A percentile compares a stretch with the other conserved stretches of the same genome.
Conservation (phyloP, 2,797 vertebrate species). For the Ceryle rudis region DNA sequence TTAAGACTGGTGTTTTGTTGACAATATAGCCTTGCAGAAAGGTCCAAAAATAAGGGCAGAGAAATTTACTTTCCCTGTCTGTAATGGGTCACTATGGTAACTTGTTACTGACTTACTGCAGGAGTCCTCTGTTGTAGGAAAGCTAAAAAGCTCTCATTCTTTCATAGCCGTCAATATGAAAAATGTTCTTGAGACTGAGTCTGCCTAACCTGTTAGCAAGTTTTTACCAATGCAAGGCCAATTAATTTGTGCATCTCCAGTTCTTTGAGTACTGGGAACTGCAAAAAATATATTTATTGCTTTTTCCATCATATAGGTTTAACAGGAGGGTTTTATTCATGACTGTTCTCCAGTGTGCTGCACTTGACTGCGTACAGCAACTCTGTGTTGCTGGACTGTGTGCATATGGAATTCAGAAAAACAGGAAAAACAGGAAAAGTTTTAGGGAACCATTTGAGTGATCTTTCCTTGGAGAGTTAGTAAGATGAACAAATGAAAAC, state of each 20-base stretch:
- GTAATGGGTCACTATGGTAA: slow-evolving; percentile 67
- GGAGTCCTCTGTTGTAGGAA: slow-evolving; percentile 18
- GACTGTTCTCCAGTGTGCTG: neutral
- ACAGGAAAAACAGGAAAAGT: neutral
- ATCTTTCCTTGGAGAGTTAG: neutral
- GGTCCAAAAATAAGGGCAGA: slow-evolving; percentile 14
- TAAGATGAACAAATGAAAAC: neutral
- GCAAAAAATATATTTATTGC: neutral
- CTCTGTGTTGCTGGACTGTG: neutral
- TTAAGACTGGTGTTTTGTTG: neutral
- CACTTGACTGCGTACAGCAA: neutral
- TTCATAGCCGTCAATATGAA: slow-evolving; percentile 12
- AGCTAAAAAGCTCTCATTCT: neutral
- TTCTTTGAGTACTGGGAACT: neutral
- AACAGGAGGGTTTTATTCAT: neutral
- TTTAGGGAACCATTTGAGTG: neutral
- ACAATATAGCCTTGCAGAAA: neutral
- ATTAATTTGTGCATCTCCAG: neutral
- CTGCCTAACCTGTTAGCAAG: neutral
- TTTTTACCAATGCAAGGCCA: neutral
- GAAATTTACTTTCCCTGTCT: slow-evolving; percentile 16
- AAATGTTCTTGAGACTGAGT: neutral
- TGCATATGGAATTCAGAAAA: neutral
- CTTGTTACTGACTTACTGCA: slow-evolving; percentile 54
- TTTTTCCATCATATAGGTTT: neutral